These are phyloP conservation scores for Chamaea fasciata DNA, from an alignment of 2,113 vertebrate genomes.

Conservation along the genomic window DNA sequence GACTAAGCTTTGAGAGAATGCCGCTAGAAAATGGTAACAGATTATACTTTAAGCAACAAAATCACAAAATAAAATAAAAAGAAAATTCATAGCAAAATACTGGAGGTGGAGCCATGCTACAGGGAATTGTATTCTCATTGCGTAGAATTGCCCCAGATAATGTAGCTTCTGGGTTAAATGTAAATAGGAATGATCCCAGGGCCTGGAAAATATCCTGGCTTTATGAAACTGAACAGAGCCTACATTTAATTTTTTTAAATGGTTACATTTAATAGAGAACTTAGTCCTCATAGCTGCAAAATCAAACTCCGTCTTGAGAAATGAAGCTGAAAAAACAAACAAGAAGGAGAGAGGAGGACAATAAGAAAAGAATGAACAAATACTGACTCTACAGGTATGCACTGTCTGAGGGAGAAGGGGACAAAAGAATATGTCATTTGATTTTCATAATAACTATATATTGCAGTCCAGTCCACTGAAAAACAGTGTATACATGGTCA, in stretches of 20 bases:
- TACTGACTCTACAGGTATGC: background rate
- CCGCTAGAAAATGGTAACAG: background rate
- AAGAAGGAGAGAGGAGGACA: background rate
- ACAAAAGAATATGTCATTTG: background rate
- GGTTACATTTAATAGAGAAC: background rate
- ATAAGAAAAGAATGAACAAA: background rate
- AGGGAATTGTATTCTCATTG: background rate
- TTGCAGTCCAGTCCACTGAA: background rate
- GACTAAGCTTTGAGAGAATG: background rate
- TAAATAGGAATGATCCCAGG: background rate
- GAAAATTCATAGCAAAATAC: slow-evolving; percentile 32
- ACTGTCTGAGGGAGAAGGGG: background rate
- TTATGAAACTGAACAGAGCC: background rate
- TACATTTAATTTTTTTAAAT: background rate
- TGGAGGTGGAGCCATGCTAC: slow-evolving; percentile 59
- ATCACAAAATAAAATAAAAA: background rate
- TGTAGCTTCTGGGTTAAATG: background rate
- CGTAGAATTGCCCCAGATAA: background rate
- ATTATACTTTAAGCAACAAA: background rate
- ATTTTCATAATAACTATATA: background rate
- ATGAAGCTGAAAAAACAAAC: background rate
- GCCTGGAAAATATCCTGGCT: background rate
- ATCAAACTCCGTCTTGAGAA: background rate
- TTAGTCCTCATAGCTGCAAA: background rate
- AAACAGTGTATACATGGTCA: background rate